A percentile compares a stretch with the other conserved stretches of the same genome.
phyloP scores from a whole-genome alignment of 2,113 vertebrate species.

The Suricata suricatta region DNA sequence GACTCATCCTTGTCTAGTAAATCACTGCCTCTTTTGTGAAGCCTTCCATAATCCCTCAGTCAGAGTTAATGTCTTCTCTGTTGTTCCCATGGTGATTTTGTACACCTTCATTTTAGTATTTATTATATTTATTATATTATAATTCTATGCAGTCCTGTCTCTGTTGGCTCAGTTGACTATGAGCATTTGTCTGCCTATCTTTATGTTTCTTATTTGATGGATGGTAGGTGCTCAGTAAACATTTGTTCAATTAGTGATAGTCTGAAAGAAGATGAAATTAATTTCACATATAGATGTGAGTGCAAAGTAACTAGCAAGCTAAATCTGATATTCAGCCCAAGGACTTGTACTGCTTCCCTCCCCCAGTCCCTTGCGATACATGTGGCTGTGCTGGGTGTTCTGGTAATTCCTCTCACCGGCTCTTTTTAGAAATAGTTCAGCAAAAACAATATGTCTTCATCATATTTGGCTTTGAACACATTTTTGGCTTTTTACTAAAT shows the following conservation, averaged over 20 bases:
- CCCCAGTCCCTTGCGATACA: neutral
- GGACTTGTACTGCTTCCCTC: neutral
- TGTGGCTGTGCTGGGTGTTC: neutral
- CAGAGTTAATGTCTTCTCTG: neutral
- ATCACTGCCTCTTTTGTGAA: neutral
- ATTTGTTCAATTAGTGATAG: neutral
- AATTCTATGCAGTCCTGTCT: neutral
- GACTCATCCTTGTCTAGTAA: neutral
- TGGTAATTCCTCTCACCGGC: neutral
- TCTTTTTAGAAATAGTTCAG: slow-evolving; percentile 30
- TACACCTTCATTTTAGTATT: neutral
- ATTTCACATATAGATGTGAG: slow-evolving; percentile 3
- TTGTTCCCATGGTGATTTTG: neutral
- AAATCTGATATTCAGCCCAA: neutral
- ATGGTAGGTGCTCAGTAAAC: neutral
- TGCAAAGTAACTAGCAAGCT: slow-evolving; percentile 4
- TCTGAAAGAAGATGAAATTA: slow-evolving; percentile 33
- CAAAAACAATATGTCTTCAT: slow-evolving; percentile 9
- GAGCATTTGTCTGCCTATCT: neutral
- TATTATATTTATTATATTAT: neutral
- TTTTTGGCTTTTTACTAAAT: slow-evolving; percentile 59
- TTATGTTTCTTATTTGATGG: neutral
- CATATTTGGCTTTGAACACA: slow-evolving; percentile 36
- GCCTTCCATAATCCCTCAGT: neutral
- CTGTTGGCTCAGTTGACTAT: neutral